phyloP scores from a whole-genome alignment of 2,113 vertebrate genomes.

The Romanogobio albipinnatus region DNA sequence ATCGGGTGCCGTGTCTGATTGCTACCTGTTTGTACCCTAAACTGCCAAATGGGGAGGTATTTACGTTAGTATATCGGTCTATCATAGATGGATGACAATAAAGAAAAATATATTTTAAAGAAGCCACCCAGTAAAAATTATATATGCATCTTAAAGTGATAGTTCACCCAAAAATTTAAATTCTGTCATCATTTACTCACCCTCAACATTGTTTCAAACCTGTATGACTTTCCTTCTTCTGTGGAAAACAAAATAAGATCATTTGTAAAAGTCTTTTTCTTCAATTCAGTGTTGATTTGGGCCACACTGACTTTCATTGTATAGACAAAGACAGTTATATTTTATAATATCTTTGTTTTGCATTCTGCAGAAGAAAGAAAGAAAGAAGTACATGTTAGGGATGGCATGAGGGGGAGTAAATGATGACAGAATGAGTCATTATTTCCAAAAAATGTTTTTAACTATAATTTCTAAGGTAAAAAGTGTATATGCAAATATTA shows the following conservation, averaged over 20 bases:
- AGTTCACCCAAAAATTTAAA: neutral
- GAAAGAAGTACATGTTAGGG: too few relatives aligned
- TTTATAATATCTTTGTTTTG: too few relatives aligned
- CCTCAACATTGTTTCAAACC: neutral
- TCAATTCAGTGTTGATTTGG: too few relatives aligned
- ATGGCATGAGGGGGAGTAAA: too few relatives aligned
- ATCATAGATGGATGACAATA: neutral
- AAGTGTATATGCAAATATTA: too few relatives aligned
- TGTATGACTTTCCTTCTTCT: neutral
- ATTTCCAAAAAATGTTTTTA: too few relatives aligned
- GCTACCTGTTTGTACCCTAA: conserved; percentile 7
- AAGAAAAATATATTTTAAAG: neutral
- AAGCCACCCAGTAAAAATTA: neutral
- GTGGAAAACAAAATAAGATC: neutral
- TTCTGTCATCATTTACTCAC: neutral
- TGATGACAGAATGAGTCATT: too few relatives aligned
- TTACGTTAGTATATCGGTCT: neutral
- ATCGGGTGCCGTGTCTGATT: conserved; percentile 34
- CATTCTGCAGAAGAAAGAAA: too few relatives aligned
- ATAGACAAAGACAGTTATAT: too few relatives aligned
- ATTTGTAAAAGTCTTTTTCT: too few relatives aligned
- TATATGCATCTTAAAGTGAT: neutral
- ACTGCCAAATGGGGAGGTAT: conserved; percentile 25
- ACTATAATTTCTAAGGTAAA: too few relatives aligned
- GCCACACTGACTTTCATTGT: too few relatives aligned